Evolutionary conservation across 2,888 invertebrate species (phyloP).

Genomic region (Scelioninae gen. 2): DNA sequence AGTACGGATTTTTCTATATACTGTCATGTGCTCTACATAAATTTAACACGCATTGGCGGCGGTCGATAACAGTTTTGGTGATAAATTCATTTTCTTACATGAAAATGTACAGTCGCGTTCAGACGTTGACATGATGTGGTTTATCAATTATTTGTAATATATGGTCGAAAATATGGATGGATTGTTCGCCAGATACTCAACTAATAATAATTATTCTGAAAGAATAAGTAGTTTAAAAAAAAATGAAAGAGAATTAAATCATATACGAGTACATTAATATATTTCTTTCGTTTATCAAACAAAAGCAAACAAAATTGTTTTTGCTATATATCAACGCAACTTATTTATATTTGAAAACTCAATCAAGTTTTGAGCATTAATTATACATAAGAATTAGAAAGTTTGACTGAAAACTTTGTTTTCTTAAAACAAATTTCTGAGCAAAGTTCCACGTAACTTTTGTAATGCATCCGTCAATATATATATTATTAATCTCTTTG

Average conservation of each 20-base stretch:
- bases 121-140: conserved; percentile 10
- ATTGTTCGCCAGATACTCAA: neutral
- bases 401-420: conserved; percentile 27
- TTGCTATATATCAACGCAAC: neutral
- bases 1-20: conserved; percentile 20
- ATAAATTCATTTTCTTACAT: conserved; percentile 43
- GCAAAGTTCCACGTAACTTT: conserved; percentile 14
- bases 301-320: conserved; percentile 10
- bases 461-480: conserved; percentile 28
- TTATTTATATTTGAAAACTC: conserved; percentile 26
- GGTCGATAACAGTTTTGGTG: conserved; percentile 40
- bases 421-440: conserved; percentile 21
- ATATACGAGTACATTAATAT: too few relatives aligned
- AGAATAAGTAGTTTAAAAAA: too few relatives aligned
- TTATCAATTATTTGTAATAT: conserved; percentile 15
- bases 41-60: conserved; percentile 38
- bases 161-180: neutral
- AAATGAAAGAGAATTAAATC: too few relatives aligned
- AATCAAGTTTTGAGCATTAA: conserved; percentile 29
- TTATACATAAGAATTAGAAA: conserved; percentile 37
- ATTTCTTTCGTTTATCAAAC: neutral
- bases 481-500: conserved; percentile 8
- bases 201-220: too few relatives aligned
- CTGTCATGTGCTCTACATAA: conserved; percentile 35
- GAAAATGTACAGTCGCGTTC: conserved; percentile 23